Percentiles rank a stretch among this genome's conserved stretches.
These are phyloP conservation scores for Cygnus buccinator DNA, from an alignment of 2,113 vertebrate genomes.

Conservation along the genomic window DNA sequence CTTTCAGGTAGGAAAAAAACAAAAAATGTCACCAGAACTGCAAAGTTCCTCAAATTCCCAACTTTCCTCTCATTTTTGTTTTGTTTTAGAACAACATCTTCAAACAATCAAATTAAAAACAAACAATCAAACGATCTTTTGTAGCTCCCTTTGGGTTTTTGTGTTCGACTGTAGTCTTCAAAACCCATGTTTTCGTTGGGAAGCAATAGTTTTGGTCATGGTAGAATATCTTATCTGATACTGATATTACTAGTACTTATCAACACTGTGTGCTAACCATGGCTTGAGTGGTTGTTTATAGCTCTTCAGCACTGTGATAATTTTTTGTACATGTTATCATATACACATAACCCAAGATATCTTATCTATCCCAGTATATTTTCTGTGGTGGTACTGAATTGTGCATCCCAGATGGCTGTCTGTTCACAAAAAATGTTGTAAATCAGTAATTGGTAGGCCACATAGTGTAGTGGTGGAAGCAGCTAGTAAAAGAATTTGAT, in stretches of 20 bases:
- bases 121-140: not conserved
- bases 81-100: conserved; percentile 39
- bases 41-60: conserved; percentile 39
- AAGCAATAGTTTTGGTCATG: conserved; percentile 49
- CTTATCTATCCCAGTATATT: not conserved
- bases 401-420: not conserved
- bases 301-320: not conserved
- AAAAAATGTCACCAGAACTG: not conserved
- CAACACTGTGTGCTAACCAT: not conserved
- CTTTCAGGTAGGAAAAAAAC: conserved; percentile 22
- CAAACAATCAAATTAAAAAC: conserved; percentile 63
- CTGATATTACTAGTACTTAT: conserved; percentile 40
- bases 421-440: not conserved
- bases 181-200: conserved; percentile 36
- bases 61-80: conserved; percentile 42
- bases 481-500: not conserved
- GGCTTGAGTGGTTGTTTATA: not conserved
- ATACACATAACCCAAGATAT: not conserved
- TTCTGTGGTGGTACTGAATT: not conserved
- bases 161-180: conserved; percentile 49
- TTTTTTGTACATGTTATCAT: conserved; percentile 29
- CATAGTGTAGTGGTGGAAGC: not conserved
- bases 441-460: not conserved
- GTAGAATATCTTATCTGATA: conserved; percentile 62
- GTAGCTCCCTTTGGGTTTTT: conserved; percentile 43